A percentile compares a stretch with the other conserved stretches of the same genome.
These are phyloP conservation scores for Crossocerus cetratus DNA, from an alignment of 2,888 invertebrate species.

Conservation along the genomic window DNA sequence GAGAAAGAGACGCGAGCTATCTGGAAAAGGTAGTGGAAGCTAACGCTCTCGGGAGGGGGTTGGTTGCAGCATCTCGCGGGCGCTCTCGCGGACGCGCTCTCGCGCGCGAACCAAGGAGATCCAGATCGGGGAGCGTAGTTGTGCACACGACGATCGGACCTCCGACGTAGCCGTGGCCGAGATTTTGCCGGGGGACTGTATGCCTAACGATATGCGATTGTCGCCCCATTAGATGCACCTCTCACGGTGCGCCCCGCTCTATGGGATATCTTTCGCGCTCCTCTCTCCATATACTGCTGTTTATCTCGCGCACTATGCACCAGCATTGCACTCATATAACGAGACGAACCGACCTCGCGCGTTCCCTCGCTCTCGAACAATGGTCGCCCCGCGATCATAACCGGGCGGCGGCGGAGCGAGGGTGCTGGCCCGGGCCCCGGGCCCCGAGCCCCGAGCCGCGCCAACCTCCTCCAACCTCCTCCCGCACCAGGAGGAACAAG, in stretches of 20 bases:
- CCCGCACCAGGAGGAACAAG: slow-evolving; percentile 14
- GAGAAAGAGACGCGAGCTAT: neutral
- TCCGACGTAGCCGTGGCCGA: slow-evolving; percentile 48
- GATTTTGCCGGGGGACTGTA: slow-evolving; percentile 64
- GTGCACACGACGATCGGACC: slow-evolving; percentile 41
- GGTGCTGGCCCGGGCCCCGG: slow-evolving; percentile 6
- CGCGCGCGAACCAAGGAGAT: slow-evolving; percentile 22
- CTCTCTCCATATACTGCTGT: slow-evolving; percentile 63
- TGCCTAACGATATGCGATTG: slow-evolving; percentile 74
- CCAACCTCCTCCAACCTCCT: too few relatives aligned
- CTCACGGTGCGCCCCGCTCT: slow-evolving; percentile 59
- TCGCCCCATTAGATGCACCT: slow-evolving; percentile 74
- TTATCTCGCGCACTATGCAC: slow-evolving; percentile 63
- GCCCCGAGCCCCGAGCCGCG: too few relatives aligned
- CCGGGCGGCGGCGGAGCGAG: slow-evolving; percentile 50
- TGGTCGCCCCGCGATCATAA: slow-evolving; percentile 68
- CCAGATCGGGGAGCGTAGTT: slow-evolving; percentile 20
- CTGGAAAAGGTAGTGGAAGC: too few relatives aligned
- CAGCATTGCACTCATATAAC: slow-evolving; percentile 64
- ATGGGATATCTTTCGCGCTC: slow-evolving; percentile 67
- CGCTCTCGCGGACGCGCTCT: neutral
- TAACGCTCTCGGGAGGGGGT: too few relatives aligned
- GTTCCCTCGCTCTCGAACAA: slow-evolving; percentile 61
- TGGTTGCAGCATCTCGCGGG: too few relatives aligned
- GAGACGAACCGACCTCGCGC: slow-evolving; percentile 63